Evolutionary conservation across 2,888 invertebrate genomes (phyloP).

Genomic region (Tipula unca): DNA sequence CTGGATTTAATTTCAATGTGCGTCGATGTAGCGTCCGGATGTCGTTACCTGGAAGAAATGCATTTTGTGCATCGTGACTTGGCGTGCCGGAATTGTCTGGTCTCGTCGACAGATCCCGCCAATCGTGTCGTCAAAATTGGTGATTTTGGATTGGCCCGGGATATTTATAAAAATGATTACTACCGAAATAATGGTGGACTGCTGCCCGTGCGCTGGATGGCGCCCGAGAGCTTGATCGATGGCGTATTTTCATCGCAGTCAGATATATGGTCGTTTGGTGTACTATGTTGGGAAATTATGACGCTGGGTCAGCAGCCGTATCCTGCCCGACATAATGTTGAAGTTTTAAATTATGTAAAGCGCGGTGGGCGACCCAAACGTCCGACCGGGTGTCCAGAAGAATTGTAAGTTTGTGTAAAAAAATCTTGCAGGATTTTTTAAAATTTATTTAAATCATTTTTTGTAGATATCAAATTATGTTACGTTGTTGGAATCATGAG

Average conservation of each 20-base stretch:
- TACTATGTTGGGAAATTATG: conserved; percentile 94
- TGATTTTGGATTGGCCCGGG: conserved; percentile 93
- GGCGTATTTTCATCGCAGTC: conserved; percentile 95
- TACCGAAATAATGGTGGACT: conserved; percentile 90
- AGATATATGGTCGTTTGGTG: conserved; percentile 93
- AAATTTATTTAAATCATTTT: conserved; percentile 1
- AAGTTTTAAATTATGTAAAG: conserved; percentile 84
- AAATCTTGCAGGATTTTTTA: background rate
- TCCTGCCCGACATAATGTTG: conserved; percentile 83
- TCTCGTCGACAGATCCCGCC: conserved; percentile 59
- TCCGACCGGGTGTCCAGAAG: conserved; percentile 75
- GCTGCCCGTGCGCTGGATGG: conserved; percentile 96
- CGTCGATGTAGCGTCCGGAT: conserved; percentile 91
- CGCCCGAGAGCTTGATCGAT: conserved; percentile 91
- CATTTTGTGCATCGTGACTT: conserved; percentile 96
- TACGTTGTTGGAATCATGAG: conserved; percentile 79
- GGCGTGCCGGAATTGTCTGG: conserved; percentile 92
- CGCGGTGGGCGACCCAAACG: conserved; percentile 77
- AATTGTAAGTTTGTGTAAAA: conserved; percentile 53
- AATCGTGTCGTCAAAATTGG: conserved; percentile 64
- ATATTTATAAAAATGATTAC: conserved; percentile 96
- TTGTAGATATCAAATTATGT: conserved; percentile 72
- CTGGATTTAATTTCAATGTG: conserved; percentile 86
- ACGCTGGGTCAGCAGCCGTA: conserved; percentile 96
- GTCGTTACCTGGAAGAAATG: conserved; percentile 91